Conservation (phyloP, 2,797 vertebrate species). For the Acipenser oxyrinchus region DNA sequence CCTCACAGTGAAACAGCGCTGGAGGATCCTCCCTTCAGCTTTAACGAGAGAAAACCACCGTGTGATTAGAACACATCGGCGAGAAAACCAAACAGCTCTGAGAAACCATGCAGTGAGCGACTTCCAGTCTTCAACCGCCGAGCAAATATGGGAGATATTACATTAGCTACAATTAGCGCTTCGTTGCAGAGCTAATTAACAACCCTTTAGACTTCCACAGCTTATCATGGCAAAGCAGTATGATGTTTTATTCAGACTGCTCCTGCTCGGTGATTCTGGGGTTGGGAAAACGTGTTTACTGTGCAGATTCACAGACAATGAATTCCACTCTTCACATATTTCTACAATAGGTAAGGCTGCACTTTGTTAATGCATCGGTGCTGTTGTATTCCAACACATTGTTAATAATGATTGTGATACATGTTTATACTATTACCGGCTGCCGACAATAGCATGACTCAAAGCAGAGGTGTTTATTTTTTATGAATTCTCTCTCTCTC, state of each 20-base stretch:
- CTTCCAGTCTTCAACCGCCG: constrained; percentile 18
- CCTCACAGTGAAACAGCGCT: background rate
- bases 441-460: too few relatives aligned
- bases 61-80: background rate
- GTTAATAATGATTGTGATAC: too few relatives aligned
- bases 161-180: background rate
- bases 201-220: constrained; percentile 12
- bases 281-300: constrained; percentile 90
- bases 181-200: constrained; percentile 6
- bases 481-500: too few relatives aligned
- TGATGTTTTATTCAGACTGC: constrained; percentile 80
- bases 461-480: too few relatives aligned
- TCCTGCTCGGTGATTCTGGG: constrained; percentile 85
- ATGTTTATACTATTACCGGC: too few relatives aligned
- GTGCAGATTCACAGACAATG: constrained; percentile 83
- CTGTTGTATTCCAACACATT: too few relatives aligned
- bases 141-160: constrained; percentile 12
- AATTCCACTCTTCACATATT: constrained; percentile 83
- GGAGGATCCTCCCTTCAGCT: constrained; percentile 3
- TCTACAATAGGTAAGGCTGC: constrained; percentile 77
- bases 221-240: constrained; percentile 84
- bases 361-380: too few relatives aligned
- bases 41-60: background rate
- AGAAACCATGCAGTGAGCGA: constrained; percentile 23
- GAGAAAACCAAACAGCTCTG: constrained; percentile 10